phyloP scores from a whole-genome alignment of 2,797 vertebrate genomes.

The Rhinatrema bivittatum region DNA sequence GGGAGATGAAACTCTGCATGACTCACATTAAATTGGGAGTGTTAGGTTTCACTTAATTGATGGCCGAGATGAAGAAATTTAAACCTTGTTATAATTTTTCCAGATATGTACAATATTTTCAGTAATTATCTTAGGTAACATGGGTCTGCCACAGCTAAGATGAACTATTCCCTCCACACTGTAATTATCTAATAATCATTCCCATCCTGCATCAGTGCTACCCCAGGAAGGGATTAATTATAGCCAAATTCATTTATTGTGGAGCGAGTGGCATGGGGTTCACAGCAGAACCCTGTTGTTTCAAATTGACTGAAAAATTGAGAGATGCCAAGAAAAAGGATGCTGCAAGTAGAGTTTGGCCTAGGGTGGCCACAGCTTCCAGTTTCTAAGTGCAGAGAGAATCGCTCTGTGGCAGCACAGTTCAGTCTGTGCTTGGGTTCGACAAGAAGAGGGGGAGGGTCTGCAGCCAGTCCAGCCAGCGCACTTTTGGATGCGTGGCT shows the following conservation, averaged over 20 bases:
- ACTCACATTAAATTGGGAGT: constrained; percentile 21
- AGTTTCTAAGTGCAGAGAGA: accelerated
- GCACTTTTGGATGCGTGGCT: too few species aligned
- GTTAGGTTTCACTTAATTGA: constrained; percentile 45
- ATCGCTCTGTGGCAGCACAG: too few species aligned
- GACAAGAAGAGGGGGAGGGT: too few species aligned
- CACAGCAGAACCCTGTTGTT: constrained; percentile 28
- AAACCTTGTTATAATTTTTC: constrained; percentile 56
- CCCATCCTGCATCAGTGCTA: constrained; percentile 51
- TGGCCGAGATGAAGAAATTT: constrained; percentile 51
- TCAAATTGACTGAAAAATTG: constrained; percentile 14
- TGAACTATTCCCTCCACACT: constrained; percentile 56
- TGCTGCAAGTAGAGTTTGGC: too few species aligned
- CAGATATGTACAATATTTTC: constrained; percentile 33
- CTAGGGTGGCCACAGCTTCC: too few species aligned
- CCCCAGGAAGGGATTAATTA: constrained; percentile 36
- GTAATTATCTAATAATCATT: constrained; percentile 66
- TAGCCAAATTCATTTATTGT: constrained; percentile 31
- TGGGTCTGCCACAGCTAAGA: constrained; percentile 48
- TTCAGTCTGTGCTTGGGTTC: too few species aligned
- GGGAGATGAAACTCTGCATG: constrained; percentile 7
- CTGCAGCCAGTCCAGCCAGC: too few species aligned
- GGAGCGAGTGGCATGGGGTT: constrained; percentile 11
- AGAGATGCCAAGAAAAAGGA: too few species aligned
- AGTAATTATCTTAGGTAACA: constrained; percentile 54